These are phyloP conservation scores for Spizaetus ornatus DNA, from an alignment of 2,113 vertebrate genomes.

Conservation along the genomic window DNA sequence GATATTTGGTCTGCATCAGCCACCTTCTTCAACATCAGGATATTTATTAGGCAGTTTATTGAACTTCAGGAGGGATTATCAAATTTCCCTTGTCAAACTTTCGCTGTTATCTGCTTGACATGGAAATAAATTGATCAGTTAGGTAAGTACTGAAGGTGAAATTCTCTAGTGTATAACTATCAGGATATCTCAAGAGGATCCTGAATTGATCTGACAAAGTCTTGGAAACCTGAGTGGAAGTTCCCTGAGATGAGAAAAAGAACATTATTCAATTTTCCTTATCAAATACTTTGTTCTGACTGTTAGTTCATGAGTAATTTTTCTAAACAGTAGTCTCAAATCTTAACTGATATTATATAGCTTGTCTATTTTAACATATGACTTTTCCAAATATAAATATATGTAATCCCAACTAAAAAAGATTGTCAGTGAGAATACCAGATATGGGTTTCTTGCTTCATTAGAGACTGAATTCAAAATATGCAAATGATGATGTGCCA, in stretches of 20 bases:
- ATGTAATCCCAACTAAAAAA: background rate
- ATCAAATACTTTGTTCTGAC: background rate
- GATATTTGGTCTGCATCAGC: background rate
- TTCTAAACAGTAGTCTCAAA: background rate
- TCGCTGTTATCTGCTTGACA: accelerated
- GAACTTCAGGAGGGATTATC: background rate
- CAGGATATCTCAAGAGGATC: background rate
- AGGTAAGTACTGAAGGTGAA: background rate
- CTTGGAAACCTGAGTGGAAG: background rate
- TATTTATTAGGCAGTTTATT: background rate
- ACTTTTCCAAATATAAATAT: background rate
- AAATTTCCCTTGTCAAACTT: background rate
- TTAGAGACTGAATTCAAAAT: background rate
- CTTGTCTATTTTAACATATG: background rate
- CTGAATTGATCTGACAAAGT: background rate
- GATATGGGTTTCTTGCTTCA: background rate
- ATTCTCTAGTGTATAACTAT: background rate
- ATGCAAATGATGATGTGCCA: background rate
- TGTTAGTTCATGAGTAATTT: background rate
- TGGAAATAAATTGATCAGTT: background rate
- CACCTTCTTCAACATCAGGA: background rate
- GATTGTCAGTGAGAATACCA: background rate
- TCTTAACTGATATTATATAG: background rate
- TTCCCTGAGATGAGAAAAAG: background rate
- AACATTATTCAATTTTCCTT: background rate